Percentiles rank a stretch among this genome's conserved stretches.
phyloP scores from a whole-genome alignment of 1,140 invertebrate genomes.

The Zaprionus capensis region DNA sequence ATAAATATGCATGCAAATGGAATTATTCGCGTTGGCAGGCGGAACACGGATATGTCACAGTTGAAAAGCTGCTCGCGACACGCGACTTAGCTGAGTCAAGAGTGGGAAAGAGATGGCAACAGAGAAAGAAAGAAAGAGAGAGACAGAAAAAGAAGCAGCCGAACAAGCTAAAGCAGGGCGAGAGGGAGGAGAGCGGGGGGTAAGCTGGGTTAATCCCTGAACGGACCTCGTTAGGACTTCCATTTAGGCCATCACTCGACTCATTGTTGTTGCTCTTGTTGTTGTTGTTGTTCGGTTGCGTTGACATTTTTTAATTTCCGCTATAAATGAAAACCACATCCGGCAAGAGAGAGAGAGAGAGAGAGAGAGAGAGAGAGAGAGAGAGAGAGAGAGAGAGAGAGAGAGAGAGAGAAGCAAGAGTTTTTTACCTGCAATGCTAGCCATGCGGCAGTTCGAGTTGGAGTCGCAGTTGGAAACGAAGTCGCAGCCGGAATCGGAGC shows the following conservation, averaged over 20 bases:
- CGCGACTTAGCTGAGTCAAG: background rate
- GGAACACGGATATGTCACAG: constrained; percentile 7
- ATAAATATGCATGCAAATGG: constrained; percentile 13
- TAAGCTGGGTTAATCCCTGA: constrained; percentile 20
- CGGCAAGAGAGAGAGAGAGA: background rate
- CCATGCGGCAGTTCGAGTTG: background rate
- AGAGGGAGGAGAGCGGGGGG: background rate
- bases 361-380: background rate
- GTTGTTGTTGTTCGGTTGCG: constrained; percentile 29
- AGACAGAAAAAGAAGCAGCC: background rate
- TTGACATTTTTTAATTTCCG: constrained; percentile 80
- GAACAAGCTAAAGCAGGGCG: background rate
- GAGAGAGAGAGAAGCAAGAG: background rate
- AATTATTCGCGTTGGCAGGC: constrained; percentile 2
- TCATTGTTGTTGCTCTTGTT: constrained; percentile 30
- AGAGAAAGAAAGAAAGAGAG: background rate
- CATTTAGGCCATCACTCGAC: constrained; percentile 8
- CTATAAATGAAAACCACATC: constrained; percentile 79
- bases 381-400: background rate
- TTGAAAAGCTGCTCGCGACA: constrained; percentile 15
- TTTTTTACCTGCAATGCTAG: constrained; percentile 15
- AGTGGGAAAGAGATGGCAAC: background rate
- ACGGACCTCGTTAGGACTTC: background rate
- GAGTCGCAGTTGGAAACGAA: background rate
- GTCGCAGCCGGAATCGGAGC: background rate